Conservation (phyloP, 2,797 vertebrate genomes). For the Pangasius krempfi region DNA sequence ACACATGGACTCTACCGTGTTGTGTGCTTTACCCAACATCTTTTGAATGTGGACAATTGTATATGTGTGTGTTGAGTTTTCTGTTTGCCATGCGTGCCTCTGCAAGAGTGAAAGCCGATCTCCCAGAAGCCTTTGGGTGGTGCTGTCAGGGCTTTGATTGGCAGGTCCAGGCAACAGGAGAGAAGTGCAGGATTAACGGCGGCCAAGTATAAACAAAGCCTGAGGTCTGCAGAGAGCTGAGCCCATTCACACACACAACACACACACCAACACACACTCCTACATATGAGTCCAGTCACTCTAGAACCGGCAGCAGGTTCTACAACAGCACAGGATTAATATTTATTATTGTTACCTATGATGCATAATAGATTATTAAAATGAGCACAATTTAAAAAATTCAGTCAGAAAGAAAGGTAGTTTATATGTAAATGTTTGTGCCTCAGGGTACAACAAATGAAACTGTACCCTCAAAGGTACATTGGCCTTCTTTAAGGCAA, state of each 20-base stretch:
- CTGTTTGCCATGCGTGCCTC: slow-evolving; percentile 52
- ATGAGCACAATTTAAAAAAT: neutral
- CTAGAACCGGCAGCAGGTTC: neutral
- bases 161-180: slow-evolving; percentile 65
- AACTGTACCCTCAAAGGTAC: neutral
- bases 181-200: slow-evolving; percentile 66
- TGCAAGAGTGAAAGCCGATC: slow-evolving; percentile 53
- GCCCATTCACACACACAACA: slow-evolving; percentile 10
- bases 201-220: slow-evolving; percentile 68
- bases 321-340: neutral
- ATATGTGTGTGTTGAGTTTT: slow-evolving; percentile 48
- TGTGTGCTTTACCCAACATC: neutral
- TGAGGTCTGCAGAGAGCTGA: slow-evolving; percentile 42
- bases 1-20: neutral
- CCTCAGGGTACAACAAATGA: neutral
- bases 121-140: slow-evolving; percentile 59
- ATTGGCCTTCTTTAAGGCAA: neutral
- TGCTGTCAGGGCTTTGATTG: slow-evolving; percentile 71
- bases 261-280: neutral
- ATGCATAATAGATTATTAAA: neutral
- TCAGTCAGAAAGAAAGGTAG: too few species aligned
- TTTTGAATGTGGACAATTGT: slow-evolving; percentile 15
- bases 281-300: neutral
- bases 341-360: neutral
- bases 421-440: neutral